Evolutionary conservation across 2,888 invertebrate species (phyloP), one percentile per base, ranked within the genome.

Genomic region (Sturmia bella): DNA sequence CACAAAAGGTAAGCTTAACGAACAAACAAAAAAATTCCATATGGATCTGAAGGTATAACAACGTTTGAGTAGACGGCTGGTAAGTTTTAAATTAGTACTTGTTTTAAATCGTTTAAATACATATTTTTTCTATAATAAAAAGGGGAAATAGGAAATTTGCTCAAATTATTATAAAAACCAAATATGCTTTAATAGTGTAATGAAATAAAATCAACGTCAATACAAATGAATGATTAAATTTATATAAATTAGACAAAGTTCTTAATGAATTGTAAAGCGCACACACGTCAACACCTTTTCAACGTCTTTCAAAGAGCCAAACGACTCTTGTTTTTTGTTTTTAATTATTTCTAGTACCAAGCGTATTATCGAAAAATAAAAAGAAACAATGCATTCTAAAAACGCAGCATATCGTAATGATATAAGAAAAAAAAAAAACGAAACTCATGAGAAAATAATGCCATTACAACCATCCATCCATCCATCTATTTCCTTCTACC

Each of bases 221-320:
- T 50, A 70, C 68, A 70, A n/a, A 73, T 57, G 75, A 76, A 75
- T 68, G 43, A 74, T 69, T 82, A 66, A 56, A 76, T 61, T 68
- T 54, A 2, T 59, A n/a, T 64, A 56, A 59, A 63, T n/a, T 54
- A 43, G 24, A 64, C 50, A 64, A 21, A 39, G 32, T 45, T 37
- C 64, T 45, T 19, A 59, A 68, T 52, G 59, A 66, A n/a, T 81
- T 80, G 73, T 64, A 84, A n/a, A 85, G 87, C 84, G 88, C 89
- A 90, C 90, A 90, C 90, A 90, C 90, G 90, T 90, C 90, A 90
- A 89, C 90, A 87, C 78, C 72, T 66, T 64, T 74, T 74, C 84
- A 83, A 74, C 85, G 86, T 85, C 85, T 87, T 78, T 84, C 78
- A 74, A 80, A 80, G 72, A 83, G 61, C 66, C 41, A 68, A 79